Percentiles rank a stretch among this genome's conserved stretches.
These are phyloP conservation scores for Sebastiscus tertius DNA, from an alignment of 2,797 vertebrate genomes.

Conservation along the genomic window DNA sequence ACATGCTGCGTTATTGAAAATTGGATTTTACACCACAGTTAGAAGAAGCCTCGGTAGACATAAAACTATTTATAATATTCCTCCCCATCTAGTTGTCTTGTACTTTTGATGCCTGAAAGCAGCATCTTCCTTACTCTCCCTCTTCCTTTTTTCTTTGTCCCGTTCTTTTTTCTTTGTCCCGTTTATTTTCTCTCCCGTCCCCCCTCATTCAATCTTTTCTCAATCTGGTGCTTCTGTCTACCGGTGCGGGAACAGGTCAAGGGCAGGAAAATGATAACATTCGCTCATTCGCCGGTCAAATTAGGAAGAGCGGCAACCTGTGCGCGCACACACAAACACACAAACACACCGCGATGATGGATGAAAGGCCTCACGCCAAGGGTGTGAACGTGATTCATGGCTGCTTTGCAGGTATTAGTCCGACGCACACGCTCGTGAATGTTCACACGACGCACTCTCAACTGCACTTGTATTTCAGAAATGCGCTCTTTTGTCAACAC, in stretches of 20 bases:
- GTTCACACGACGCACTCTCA: background rate
- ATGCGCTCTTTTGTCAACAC: constrained; percentile 61
- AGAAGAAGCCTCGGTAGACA: constrained; percentile 39
- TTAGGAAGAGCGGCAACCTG: constrained; percentile 57
- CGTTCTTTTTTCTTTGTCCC: constrained; percentile 26
- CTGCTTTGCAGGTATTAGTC: constrained; percentile 59
- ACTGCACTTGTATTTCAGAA: constrained; percentile 46
- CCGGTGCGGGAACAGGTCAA: constrained; percentile 68
- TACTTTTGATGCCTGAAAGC: constrained; percentile 37
- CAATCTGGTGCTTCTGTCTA: constrained; percentile 57
- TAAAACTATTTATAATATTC: constrained; percentile 55
- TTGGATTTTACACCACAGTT: constrained; percentile 40
- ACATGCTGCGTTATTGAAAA: constrained; percentile 59
- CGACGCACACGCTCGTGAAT: constrained; percentile 16
- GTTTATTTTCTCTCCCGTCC: constrained; percentile 53
- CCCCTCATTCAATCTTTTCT: constrained; percentile 65
- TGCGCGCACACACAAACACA: background rate
- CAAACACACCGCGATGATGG: constrained; percentile 58
- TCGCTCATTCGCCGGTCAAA: constrained; percentile 75
- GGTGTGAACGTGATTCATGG: constrained; percentile 73
- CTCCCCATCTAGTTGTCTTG: constrained; percentile 12
- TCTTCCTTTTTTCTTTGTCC: background rate
- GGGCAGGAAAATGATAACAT: constrained; percentile 79
- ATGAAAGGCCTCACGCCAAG: constrained; percentile 61
- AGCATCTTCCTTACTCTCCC: background rate